Evolutionary conservation across 2,113 vertebrate genomes (phyloP).

Genomic region (Bungarus multicinctus): DNA sequence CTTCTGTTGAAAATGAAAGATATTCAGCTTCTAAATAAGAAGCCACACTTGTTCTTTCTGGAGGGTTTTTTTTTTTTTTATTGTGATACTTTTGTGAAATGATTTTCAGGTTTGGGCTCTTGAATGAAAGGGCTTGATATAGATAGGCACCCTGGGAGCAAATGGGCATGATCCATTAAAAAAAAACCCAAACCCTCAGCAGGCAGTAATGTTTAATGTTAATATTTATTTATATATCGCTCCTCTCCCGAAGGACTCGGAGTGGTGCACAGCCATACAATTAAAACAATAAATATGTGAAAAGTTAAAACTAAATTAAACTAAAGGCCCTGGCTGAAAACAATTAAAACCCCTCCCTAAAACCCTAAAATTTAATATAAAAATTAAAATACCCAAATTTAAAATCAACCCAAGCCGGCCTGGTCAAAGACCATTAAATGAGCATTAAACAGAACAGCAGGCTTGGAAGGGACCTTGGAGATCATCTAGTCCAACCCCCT

Average conservation of each 20-base stretch:
- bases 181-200: background rate
- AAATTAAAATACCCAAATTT: no score
- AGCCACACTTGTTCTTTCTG: background rate
- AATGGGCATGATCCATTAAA: background rate
- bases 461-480: background rate
- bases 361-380: no score
- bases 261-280: no score
- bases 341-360: no score
- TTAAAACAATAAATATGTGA: no score
- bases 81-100: background rate
- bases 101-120: background rate
- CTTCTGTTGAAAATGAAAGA: conserved; percentile 66
- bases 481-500: background rate
- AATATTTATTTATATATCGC: no score
- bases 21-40: conserved; percentile 41
- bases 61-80: background rate
- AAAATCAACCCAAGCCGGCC: no score
- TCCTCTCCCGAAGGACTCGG: no score
- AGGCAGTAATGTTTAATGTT: no score
- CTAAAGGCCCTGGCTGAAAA: no score
- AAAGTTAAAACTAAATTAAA: no score
- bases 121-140: background rate
- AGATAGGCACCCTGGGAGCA: background rate
- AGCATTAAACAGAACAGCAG: background rate
- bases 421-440: no score